Evolutionary conservation across 1,140 invertebrate species (phyloP).

Genomic region (Trinorchestia longiramus): DNA sequence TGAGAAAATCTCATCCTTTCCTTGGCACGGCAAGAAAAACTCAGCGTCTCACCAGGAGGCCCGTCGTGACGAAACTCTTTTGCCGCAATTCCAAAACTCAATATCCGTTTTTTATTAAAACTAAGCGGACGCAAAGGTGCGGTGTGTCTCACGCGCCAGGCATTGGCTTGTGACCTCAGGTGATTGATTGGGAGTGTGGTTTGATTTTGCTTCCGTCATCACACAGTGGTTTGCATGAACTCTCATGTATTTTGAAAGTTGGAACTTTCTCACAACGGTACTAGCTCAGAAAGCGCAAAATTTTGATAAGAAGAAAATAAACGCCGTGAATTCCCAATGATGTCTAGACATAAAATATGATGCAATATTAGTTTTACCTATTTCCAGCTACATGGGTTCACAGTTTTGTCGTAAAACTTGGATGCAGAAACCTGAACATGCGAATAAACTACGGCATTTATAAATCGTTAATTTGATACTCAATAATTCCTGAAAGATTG

Average conservation of each 20-base stretch:
- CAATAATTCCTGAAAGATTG: too few relatives aligned
- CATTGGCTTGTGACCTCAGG: neutral
- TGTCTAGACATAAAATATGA: too few relatives aligned
- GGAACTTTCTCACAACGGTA: too few relatives aligned
- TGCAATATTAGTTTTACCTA: too few relatives aligned
- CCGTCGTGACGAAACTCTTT: neutral
- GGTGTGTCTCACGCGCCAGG: neutral
- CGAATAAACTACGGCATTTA: neutral
- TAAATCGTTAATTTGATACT: neutral
- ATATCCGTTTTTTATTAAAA: conserved; percentile 1
- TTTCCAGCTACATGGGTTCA: neutral
- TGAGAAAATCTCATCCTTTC: neutral
- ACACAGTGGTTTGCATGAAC: neutral
- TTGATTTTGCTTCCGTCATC: neutral
- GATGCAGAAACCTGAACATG: neutral
- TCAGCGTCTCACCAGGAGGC: neutral
- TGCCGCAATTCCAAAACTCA: neutral
- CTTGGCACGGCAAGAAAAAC: neutral
- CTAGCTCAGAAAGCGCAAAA: too few relatives aligned
- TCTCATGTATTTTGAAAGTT: neutral
- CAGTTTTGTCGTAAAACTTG: neutral
- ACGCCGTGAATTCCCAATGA: too few relatives aligned
- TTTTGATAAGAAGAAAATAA: too few relatives aligned
- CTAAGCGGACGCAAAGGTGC: neutral
- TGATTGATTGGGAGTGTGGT: neutral